Evolutionary conservation across 2,888 invertebrate species (phyloP).

Genomic region (Melanophora roralis): DNA sequence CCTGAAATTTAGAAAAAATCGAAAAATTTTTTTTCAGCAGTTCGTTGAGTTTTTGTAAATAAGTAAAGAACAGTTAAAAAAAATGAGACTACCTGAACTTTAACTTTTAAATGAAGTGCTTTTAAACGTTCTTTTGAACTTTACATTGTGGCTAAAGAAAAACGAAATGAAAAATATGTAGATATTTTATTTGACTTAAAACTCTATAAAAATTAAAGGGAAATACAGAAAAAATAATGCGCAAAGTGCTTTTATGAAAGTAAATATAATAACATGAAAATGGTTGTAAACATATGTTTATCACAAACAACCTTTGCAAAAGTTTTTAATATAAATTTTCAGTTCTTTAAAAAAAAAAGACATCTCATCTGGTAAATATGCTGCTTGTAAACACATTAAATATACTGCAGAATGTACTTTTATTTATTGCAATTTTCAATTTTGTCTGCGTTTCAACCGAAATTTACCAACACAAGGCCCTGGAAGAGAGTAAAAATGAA

Average conservation of each 20-base stretch:
- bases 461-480: neutral
- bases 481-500: neutral
- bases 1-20: no score
- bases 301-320: conserved; percentile 30
- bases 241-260: neutral
- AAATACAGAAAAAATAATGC: no score
- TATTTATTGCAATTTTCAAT: neutral
- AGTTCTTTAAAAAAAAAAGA: neutral
- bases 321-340: conserved; percentile 22
- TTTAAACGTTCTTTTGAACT: no score
- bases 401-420: no score
- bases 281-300: conserved; percentile 26
- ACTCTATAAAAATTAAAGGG: neutral
- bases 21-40: no score
- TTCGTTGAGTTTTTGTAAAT: no score
- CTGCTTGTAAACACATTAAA: neutral
- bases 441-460: neutral
- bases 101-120: no score
- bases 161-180: no score
- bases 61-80: no score
- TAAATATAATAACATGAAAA: conserved; percentile 21
- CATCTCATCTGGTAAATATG: conserved; percentile 5
- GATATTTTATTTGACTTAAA: no score
- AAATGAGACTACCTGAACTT: no score
- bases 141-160: no score